Base-by-base conservation (phyloP, 2,113 vertebrate genomes). In the Bos indicus region DNA sequence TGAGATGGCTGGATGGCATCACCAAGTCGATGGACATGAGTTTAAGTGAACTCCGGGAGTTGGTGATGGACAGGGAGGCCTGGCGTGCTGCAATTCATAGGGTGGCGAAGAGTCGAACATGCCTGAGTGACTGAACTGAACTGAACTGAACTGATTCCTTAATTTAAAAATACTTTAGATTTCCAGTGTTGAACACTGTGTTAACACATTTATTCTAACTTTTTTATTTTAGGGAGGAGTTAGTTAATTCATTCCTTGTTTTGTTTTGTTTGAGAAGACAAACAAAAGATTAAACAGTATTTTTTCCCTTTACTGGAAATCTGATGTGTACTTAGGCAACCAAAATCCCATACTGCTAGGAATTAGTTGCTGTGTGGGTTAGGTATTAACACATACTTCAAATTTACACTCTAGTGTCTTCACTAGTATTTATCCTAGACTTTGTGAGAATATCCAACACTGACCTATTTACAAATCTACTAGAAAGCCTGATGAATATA, bases 211-310 rank as follows among this genome's bases (percentile, higher is more conserved):
- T 60, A n/a, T 60, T 93, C 16, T 83, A 26, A 86, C 48, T 60
- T 71, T 59, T 67, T 94, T 46, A 30, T 30, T 91, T 91, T 19
- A 67, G 26, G 43, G 13, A 96, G 23, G 12, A 87, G 85, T 25
- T 88, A 59, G 25, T 77, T 92, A 54, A 86, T 67, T 88, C 28
- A 57, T 48, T 92, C 6, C 1, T 85, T n/a, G 89, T 74, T 74
- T 74, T 74, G 40, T 40, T 40, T 26, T 77, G 48, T 48, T 48
- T 52, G 56, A 93, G 40, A 60, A 82, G 40, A 52, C 40, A 95
- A 91, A 87, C 40, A 92, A 86, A 88, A 95, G 14, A 56, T 2
- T 60, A 36, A 81, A 46, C 7, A n/a, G 33, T 88, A 52, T 96
- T 36, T 48, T 33, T 59, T 64, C 52, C 57, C 14, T 64, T 57